Evolutionary conservation across 2,797 vertebrate genomes (phyloP).

Genomic region (Otolemur crassicaudatus): DNA sequence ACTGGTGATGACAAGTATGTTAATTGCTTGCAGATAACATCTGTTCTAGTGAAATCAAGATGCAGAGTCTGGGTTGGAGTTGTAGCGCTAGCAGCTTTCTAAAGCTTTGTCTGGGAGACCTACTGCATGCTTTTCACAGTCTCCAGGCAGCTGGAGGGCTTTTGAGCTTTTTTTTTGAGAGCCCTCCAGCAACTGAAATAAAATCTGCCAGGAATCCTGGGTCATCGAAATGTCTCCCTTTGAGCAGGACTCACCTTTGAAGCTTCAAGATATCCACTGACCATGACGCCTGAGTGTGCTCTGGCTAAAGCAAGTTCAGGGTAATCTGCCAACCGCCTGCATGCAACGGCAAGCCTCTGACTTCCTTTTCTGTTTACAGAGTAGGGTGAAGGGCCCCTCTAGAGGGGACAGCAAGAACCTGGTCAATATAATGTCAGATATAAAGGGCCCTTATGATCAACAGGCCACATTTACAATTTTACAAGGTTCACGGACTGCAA

Average conservation of each 20-base stretch:
- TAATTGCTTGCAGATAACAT: constrained; percentile 95
- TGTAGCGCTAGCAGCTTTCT: constrained; percentile 82
- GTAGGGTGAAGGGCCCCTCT: constrained; percentile 84
- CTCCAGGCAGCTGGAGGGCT: constrained; percentile 84
- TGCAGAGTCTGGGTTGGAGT: constrained; percentile 84
- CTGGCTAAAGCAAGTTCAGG: constrained; percentile 89
- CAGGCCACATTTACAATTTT: constrained; percentile 83
- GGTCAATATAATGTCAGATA: constrained; percentile 86
- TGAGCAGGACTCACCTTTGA: constrained; percentile 92
- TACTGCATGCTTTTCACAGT: constrained; percentile 83
- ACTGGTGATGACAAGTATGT: constrained; percentile 90
- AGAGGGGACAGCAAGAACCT: constrained; percentile 79
- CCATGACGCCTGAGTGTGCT: constrained; percentile 91
- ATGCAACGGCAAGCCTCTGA: constrained; percentile 84
- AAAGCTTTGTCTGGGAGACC: constrained; percentile 84
- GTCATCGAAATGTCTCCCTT: constrained; percentile 93
- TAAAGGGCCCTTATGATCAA: constrained; percentile 85
- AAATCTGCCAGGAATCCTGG: constrained; percentile 91
- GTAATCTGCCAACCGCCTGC: constrained; percentile 87
- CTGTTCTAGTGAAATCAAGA: constrained; percentile 90
- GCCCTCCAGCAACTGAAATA: constrained; percentile 93
- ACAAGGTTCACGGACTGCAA: constrained; percentile 72
- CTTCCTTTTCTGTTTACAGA: constrained; percentile 88
- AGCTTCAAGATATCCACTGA: constrained; percentile 92
- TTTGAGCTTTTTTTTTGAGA: constrained; percentile 88